Evolutionary conservation across 2,888 invertebrate species (phyloP), one percentile per base, ranked within the genome.

Genomic region (Opisthograptis luteolata): DNA sequence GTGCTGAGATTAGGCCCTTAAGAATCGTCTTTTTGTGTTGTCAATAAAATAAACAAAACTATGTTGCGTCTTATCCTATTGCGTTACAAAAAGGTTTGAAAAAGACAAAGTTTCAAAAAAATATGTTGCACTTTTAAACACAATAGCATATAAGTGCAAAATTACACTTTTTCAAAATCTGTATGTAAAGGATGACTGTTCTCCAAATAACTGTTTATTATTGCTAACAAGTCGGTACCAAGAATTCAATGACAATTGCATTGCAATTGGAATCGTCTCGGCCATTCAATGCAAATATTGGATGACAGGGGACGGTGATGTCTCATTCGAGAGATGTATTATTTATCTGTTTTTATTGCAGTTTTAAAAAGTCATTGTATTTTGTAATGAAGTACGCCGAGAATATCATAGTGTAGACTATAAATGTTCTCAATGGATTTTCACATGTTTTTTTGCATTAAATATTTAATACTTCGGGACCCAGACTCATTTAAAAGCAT

Each of bases 221-320:
- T 48, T 30, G 20, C 25, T 31, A 36, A 58, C 37, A 34, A 59
- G 66, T 60, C 62, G 34, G 57, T 60, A 59, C 55, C n/a, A 12
- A 22, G 50, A 44, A 44, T 42, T 36, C 54, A 52, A 54, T 55
- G 49, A 41, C 58, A 58, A 37, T 48, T 30, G 67, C 70, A 68
- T 62, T 58, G 58, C 65, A 66, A 70, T 67, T 63, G 64, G 65
- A 71, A 67, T 66, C 56, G 72, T 65, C 55, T 58, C 58, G 57
- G 9, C 70, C 73, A 81, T 81, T 81, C 76, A 81, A 81, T 81
- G 80, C 72, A 75, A 81, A 81, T 80, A 22, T 41, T 7, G 36
- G 53, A 66, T 66, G 68, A 67, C 70, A 65, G 66, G 60, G 61
- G 58, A 60, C 55, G 55, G 53, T 65, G 62, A 70, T 70, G 61